A percentile compares a stretch with the other conserved stretches of the same genome.
phyloP scores from a whole-genome alignment of 2,888 invertebrate species.

The Drosophila lutescens region DNA sequence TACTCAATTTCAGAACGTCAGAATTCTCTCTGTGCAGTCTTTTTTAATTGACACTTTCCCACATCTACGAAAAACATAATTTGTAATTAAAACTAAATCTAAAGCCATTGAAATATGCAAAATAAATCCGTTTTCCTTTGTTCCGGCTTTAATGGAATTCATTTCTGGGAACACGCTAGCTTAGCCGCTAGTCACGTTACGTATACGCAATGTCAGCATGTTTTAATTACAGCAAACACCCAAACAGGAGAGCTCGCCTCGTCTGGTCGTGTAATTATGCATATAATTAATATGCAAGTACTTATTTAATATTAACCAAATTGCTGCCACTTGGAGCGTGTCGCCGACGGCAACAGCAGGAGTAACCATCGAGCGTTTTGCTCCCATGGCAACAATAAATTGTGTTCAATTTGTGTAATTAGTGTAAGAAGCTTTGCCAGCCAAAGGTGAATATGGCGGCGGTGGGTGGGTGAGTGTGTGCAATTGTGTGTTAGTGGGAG shows the following conservation, averaged over 20 bases:
- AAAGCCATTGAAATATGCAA: background rate
- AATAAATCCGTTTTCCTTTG: background rate
- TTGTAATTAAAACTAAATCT: background rate
- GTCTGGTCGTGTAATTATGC: slow-evolving; percentile 68
- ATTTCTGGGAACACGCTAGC: slow-evolving; percentile 23
- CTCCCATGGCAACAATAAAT: slow-evolving; percentile 58
- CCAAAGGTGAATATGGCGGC: slow-evolving; percentile 9
- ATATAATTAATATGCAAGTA: slow-evolving; percentile 75
- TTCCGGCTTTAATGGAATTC: background rate
- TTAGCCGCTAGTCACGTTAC: slow-evolving; percentile 50
- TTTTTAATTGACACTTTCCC: background rate
- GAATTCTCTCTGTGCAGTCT: too few species aligned
- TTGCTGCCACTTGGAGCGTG: slow-evolving; percentile 60
- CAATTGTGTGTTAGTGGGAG: slow-evolving; percentile 5
- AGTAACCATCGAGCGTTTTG: slow-evolving; percentile 10
- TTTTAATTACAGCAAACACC: slow-evolving; percentile 58
- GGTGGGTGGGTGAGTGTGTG: background rate
- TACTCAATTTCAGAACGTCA: too few species aligned
- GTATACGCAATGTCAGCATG: slow-evolving; percentile 60
- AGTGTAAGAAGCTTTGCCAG: slow-evolving; percentile 59
- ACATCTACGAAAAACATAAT: too few species aligned
- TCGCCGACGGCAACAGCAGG: slow-evolving; percentile 40
- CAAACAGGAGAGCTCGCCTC: slow-evolving; percentile 24
- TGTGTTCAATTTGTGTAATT: slow-evolving; percentile 75
- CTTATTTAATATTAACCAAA: slow-evolving; percentile 68